Percentiles rank a stretch among this genome's conserved stretches.
phyloP scores from a whole-genome alignment of 2,797 vertebrate species.

The Sternarchorhynchus goeldii region DNA sequence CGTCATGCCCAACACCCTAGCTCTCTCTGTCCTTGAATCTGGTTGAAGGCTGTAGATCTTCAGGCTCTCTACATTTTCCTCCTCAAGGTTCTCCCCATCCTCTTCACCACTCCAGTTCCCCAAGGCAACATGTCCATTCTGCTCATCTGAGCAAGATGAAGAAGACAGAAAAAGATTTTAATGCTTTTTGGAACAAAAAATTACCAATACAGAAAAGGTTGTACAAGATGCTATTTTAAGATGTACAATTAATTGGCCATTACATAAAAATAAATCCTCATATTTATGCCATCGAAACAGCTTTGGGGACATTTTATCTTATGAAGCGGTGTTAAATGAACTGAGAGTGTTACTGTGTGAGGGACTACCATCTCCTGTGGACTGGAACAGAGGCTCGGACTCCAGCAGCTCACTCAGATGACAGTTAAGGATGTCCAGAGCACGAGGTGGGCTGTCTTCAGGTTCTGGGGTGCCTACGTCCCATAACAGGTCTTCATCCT shows the following conservation, averaged over 20 bases:
- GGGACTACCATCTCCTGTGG: conserved; percentile 46
- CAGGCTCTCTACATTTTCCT: conserved; percentile 36
- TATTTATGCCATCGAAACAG: too few species aligned
- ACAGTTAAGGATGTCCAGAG: conserved; percentile 52
- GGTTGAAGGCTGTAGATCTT: conserved; percentile 25
- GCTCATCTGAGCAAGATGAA: not conserved
- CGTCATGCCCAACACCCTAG: conserved; percentile 49
- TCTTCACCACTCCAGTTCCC: conserved; percentile 50
- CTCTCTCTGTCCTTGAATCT: conserved; percentile 43
- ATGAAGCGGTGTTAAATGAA: not conserved
- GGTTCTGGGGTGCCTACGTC: conserved; percentile 27
- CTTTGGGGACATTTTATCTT: not conserved
- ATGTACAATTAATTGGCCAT: too few species aligned
- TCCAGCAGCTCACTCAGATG: conserved; percentile 52
- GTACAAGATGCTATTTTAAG: too few species aligned
- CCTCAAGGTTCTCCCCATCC: conserved; percentile 53
- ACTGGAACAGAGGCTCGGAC: conserved; percentile 50
- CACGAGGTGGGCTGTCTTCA: conserved; percentile 32
- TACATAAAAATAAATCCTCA: too few species aligned
- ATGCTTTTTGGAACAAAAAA: too few species aligned
- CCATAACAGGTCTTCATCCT: not conserved
- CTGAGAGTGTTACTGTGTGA: conserved; percentile 58
- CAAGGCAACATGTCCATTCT: conserved; percentile 26
- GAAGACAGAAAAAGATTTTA: not conserved
- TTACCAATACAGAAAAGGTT: too few species aligned